Evolutionary conservation across 2,797 vertebrate genomes (phyloP).

Genomic region (Melopsittacus undulatus): DNA sequence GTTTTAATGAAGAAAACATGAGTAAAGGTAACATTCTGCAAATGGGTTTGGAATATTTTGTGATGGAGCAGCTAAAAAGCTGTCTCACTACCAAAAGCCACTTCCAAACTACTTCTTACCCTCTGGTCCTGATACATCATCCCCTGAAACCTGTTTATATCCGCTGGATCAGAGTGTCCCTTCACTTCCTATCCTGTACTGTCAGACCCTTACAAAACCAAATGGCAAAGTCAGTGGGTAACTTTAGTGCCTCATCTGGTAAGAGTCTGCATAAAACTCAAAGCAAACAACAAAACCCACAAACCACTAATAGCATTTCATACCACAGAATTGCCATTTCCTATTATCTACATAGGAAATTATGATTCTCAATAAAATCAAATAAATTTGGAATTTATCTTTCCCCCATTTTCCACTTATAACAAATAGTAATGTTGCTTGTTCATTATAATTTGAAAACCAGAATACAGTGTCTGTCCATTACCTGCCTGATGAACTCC

Average conservation of each 20-base stretch:
- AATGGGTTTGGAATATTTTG: not conserved
- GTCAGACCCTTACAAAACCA: not conserved
- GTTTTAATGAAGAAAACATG: not conserved
- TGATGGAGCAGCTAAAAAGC: not conserved
- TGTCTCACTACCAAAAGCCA: not conserved
- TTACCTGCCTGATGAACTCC: conserved; percentile 42
- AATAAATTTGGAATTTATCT: not conserved
- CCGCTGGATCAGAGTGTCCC: not conserved
- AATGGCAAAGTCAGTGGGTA: not conserved
- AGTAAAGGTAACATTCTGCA: not conserved
- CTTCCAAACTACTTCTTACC: not conserved
- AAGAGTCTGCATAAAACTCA: not conserved
- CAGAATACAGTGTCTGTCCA: not conserved
- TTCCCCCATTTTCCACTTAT: not conserved
- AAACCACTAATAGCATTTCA: not conserved
- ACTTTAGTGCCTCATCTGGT: not conserved
- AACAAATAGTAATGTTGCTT: not conserved
- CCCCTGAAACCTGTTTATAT: not conserved
- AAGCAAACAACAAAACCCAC: not conserved
- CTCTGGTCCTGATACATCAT: not conserved
- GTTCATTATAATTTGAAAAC: conserved; percentile 8
- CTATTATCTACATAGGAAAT: not conserved
- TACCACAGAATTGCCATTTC: not conserved
- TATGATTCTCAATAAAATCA: not conserved
- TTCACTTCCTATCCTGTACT: not conserved